These are phyloP conservation scores for Phrynosoma platyrhinos DNA, from an alignment of 2,113 vertebrate species.

Conservation along the genomic window DNA sequence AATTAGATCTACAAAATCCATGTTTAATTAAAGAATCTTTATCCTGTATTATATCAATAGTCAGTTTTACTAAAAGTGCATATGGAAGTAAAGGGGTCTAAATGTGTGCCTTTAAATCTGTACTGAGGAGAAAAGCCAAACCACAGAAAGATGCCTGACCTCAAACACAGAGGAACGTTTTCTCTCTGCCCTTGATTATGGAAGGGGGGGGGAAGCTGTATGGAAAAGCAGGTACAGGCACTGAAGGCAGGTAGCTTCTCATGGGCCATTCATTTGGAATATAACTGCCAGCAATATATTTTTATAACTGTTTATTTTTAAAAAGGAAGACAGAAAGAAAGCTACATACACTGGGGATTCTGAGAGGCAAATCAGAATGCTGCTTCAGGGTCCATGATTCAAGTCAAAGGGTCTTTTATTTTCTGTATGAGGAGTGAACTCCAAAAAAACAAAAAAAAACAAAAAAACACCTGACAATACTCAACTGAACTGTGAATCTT, in stretches of 20 bases:
- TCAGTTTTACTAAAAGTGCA: not conserved
- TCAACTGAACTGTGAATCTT: conserved; percentile 64
- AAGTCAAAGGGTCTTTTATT: conserved; percentile 64
- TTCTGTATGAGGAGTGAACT: conserved; percentile 63
- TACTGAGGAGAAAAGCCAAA: not conserved
- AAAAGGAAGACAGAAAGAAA: conserved; percentile 72
- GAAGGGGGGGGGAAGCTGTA: conserved; percentile 23
- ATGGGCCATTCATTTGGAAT: conserved; percentile 53
- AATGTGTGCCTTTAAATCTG: not conserved
- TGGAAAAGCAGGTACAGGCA: conserved; percentile 50
- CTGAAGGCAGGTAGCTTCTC: conserved; percentile 61
- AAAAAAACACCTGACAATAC: conserved; percentile 48
- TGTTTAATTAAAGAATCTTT: not conserved
- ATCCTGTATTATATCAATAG: not conserved
- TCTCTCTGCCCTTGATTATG: conserved; percentile 3
- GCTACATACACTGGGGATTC: conserved; percentile 73
- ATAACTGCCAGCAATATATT: conserved; percentile 69
- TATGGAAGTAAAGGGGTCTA: not conserved
- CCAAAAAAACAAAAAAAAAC: too few relatives aligned
- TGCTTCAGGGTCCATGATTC: conserved; percentile 69
- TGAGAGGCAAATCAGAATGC: conserved; percentile 71
- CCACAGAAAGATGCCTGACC: not conserved
- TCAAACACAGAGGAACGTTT: conserved; percentile 30
- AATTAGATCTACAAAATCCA: not conserved
- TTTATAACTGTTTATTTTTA: conserved; percentile 70